Evolutionary conservation across 1,140 invertebrate species (phyloP).

Genomic region (Aphis gossypii): DNA sequence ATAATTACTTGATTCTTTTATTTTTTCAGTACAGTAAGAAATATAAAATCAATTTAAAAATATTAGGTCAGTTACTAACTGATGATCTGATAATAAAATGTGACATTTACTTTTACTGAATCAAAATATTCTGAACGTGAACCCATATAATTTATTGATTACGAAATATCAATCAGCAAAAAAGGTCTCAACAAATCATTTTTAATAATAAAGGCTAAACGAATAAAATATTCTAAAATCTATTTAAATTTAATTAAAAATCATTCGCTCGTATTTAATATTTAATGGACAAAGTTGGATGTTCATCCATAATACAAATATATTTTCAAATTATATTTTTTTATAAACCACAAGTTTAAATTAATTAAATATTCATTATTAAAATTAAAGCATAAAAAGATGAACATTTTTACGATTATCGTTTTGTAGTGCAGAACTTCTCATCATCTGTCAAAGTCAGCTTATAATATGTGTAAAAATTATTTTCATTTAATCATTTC

Average conservation of each 20-base stretch:
- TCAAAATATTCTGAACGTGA: not conserved
- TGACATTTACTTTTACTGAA: not conserved
- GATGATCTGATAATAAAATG: not conserved
- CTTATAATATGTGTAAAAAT: not conserved
- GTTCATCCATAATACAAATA: not conserved
- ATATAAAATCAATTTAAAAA: not conserved
- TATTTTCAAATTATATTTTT: not conserved
- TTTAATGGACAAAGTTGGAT: not conserved
- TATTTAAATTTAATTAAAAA: conserved; percentile 7
- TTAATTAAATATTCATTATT: conserved; percentile 16
- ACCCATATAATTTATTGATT: not conserved
- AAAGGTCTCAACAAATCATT: not conserved
- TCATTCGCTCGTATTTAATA: not conserved
- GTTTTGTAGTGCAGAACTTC: not conserved
- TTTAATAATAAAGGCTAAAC: not conserved
- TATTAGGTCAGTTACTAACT: not conserved
- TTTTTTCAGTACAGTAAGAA: not conserved
- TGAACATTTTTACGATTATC: not conserved
- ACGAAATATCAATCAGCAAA: not conserved
- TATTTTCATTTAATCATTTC: not conserved
- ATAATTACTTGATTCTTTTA: not conserved
- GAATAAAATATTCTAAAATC: not conserved
- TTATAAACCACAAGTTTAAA: not conserved
- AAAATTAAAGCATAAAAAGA: not conserved
- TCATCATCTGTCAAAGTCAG: not conserved